Evolutionary conservation across 2,113 vertebrate species (phyloP).

Genomic region (Dolichotis patagonum): DNA sequence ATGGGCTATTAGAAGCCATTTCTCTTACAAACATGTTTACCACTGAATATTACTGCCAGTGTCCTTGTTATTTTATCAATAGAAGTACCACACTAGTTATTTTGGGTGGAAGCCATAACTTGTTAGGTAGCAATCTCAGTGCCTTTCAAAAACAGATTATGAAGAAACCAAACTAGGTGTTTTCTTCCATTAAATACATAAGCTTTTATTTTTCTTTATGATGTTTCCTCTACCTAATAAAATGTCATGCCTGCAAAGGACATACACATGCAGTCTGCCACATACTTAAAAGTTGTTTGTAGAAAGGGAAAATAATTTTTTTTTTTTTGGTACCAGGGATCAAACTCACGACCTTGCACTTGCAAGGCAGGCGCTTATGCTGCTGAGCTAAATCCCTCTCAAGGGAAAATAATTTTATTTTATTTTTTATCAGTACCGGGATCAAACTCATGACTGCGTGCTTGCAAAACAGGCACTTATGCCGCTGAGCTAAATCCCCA

Average conservation of each 20-base stretch:
- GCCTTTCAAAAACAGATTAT: conserved; percentile 20
- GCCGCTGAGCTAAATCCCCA: too few relatives aligned
- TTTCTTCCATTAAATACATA: not conserved
- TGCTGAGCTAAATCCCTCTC: too few relatives aligned
- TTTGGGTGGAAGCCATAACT: not conserved
- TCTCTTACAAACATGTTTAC: not conserved
- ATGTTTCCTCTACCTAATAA: not conserved
- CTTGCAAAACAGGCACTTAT: too few relatives aligned
- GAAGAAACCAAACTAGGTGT: not conserved
- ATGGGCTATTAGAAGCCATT: not conserved
- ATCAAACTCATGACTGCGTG: too few relatives aligned
- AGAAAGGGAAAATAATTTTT: not conserved
- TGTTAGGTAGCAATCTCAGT: not conserved
- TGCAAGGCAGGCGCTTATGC: too few relatives aligned
- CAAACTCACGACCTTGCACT: too few relatives aligned
- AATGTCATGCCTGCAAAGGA: not conserved
- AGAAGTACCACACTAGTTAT: not conserved
- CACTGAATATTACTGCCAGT: not conserved
- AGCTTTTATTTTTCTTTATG: not conserved
- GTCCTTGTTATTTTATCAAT: not conserved
- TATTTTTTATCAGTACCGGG: too few relatives aligned
- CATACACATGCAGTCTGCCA: not conserved
- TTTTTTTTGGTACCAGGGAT: too few relatives aligned
- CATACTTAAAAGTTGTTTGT: not conserved
- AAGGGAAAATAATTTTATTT: too few relatives aligned